A percentile compares a stretch with the other conserved stretches of the same genome.
Conservation (phyloP, 2,888 invertebrate genomes). For the Trypoxylon attenuatum region DNA sequence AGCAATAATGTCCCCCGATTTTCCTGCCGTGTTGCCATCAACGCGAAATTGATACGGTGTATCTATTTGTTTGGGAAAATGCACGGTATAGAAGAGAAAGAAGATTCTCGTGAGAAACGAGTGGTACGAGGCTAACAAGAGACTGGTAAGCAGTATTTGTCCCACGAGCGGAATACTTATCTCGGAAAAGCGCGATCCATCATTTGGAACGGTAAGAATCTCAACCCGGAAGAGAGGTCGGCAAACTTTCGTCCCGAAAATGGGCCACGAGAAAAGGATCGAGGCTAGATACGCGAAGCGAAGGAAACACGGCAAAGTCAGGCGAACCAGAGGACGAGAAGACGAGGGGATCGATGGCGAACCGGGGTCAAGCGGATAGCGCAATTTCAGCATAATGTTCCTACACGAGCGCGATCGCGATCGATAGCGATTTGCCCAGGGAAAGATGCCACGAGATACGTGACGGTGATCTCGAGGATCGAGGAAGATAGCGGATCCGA, state of each 20-base stretch:
- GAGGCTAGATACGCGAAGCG: neutral
- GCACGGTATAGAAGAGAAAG: too few relatives aligned
- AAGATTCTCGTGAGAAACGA: neutral
- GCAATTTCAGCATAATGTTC: constrained; percentile 54
- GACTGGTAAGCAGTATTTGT: too few relatives aligned
- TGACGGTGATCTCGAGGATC: constrained; percentile 44
- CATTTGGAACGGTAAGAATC: neutral
- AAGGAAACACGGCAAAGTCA: constrained; percentile 16
- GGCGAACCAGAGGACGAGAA: constrained; percentile 40
- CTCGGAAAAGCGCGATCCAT: neutral
- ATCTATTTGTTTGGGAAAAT: constrained; percentile 2
- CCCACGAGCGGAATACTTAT: too few relatives aligned
- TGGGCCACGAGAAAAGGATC: constrained; percentile 24
- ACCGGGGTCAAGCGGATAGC: constrained; percentile 55
- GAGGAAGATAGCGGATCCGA: constrained; percentile 2
- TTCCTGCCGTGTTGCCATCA: constrained; percentile 28
- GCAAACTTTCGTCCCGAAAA: constrained; percentile 34
- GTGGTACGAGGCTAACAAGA: neutral
- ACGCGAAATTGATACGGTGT: constrained; percentile 27
- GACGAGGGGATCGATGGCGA: constrained; percentile 43
- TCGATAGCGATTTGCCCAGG: constrained; percentile 54
- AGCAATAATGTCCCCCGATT: neutral
- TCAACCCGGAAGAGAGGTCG: constrained; percentile 10
- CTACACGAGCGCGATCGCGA: constrained; percentile 55
- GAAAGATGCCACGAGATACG: constrained; percentile 51